These are phyloP conservation scores for Chironex yamaguchii DNA, from an alignment of 30 jellyfish, hydroid and myxozoan species.

Conservation along the genomic window DNA sequence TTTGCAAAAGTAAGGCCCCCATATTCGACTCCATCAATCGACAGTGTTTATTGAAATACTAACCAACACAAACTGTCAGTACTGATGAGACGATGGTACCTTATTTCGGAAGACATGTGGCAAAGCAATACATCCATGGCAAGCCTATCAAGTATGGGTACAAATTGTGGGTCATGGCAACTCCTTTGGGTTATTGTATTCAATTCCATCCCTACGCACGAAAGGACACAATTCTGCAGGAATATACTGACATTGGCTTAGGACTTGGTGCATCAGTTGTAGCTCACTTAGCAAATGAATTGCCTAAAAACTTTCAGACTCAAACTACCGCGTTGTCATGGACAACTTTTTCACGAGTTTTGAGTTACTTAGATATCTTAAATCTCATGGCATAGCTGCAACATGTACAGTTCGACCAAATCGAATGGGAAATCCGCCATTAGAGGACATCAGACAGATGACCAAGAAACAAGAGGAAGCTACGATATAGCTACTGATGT, in stretches of 20 bases:
- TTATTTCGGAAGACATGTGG: too few relatives aligned
- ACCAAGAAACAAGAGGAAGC: neutral
- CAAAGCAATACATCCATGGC: neutral
- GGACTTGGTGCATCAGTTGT: neutral
- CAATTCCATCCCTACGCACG: neutral
- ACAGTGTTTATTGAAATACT: neutral
- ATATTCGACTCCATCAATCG: neutral
- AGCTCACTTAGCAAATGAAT: neutral
- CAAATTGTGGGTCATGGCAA: neutral
- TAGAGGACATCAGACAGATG: too few relatives aligned
- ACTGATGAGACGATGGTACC: neutral
- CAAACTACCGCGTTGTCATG: neutral
- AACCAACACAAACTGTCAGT: neutral
- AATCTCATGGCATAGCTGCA: constrained; percentile 18
- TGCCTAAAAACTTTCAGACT: too few relatives aligned
- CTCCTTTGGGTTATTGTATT: neutral
- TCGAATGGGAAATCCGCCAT: constrained; percentile 1
- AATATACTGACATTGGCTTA: neutral
- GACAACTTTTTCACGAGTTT: neutral
- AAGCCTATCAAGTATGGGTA: neutral
- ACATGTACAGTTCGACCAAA: constrained; percentile 5
- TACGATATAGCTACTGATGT: too few relatives aligned
- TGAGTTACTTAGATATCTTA: neutral
- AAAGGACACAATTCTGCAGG: neutral
- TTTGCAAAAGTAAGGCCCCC: neutral